Evolutionary conservation across 2,113 vertebrate genomes (phyloP).

Genomic region (Pagrus major): DNA sequence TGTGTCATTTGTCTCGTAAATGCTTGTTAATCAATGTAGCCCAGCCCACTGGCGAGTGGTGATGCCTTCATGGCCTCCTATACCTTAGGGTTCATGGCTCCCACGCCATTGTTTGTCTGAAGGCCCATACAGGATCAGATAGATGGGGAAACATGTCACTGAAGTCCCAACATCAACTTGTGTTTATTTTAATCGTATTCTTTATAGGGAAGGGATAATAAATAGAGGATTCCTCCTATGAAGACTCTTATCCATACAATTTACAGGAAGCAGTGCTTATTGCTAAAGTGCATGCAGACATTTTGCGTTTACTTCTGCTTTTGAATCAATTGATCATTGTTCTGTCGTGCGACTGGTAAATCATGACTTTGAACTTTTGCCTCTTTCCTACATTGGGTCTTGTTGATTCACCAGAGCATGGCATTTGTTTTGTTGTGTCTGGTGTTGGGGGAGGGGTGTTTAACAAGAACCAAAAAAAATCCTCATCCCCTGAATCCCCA

Average conservation of each 20-base stretch:
- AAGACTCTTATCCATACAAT: not conserved
- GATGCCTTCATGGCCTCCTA: slow-evolving; percentile 68
- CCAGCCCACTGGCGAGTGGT: slow-evolving; percentile 23
- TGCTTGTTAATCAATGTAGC: not conserved
- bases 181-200: not conserved
- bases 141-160: not conserved
- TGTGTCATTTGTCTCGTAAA: not conserved
- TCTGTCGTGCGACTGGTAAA: not conserved
- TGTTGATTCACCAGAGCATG: slow-evolving; percentile 32
- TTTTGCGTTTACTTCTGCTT: not conserved
- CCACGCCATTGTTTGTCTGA: slow-evolving; percentile 78
- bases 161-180: not conserved
- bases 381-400: not conserved
- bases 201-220: not conserved
- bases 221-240: fast-evolving
- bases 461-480: slow-evolving; percentile 13
- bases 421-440: slow-evolving; percentile 69
- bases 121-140: slow-evolving; percentile 44
- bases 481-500: not conserved
- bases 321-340: not conserved
- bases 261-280: not conserved
- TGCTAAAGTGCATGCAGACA: not conserved
- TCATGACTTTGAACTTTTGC: not conserved
- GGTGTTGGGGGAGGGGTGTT: slow-evolving; percentile 66
- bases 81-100: slow-evolving; percentile 74